Base-by-base conservation (phyloP, 2,888 invertebrate species). In the Cepaea hortensis region DNA sequence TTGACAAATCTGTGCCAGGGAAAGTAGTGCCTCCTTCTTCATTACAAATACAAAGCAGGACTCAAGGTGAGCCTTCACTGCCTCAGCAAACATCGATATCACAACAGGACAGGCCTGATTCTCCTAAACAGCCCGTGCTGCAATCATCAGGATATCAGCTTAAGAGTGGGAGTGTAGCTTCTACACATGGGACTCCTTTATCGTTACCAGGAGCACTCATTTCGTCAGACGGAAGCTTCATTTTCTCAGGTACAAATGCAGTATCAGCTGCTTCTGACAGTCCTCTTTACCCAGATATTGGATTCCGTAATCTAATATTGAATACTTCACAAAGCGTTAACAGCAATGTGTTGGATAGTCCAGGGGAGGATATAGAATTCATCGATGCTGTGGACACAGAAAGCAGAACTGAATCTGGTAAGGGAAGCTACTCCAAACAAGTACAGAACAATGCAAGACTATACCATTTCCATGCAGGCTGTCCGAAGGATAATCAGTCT, bases 361-460 rank as follows among this genome's bases (percentile, higher is more conserved):
- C 88, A 3, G 87, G 86, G 3, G 88, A 88, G 1, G 88, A 88
- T 48, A 87, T 88, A 13, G 62, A 50, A 13, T 88, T 77, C 62
- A 88, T 88, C 76, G 88, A 88, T 55, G 73, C 20, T n/a, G 80
- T 35, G 46, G 72, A 73, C 35, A 62, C 79, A 18, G 79, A 79
- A 35, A 62, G 1, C 46, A 35, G 18, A 55, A 11, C 50, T 3
- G 23, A 55, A 55, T 23, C 3, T 77, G 55, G 9, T 55, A 5
- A 20, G 18, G 18, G 9, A 50, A 4, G 76, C 5, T 20, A 50
- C 18, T 76, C 7, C 9, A 50, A 50, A 76, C 20, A 4, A 20
- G 50, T 20, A 3, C 13, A 73, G 23, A 20, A 35, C 20, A 48
- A 55, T 75, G 11, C 62, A 9, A 13, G 35, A 23, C 65, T 15